These are phyloP conservation scores for Eremophila alpestris DNA, from an alignment of 2,797 vertebrate species.

Conservation along the genomic window DNA sequence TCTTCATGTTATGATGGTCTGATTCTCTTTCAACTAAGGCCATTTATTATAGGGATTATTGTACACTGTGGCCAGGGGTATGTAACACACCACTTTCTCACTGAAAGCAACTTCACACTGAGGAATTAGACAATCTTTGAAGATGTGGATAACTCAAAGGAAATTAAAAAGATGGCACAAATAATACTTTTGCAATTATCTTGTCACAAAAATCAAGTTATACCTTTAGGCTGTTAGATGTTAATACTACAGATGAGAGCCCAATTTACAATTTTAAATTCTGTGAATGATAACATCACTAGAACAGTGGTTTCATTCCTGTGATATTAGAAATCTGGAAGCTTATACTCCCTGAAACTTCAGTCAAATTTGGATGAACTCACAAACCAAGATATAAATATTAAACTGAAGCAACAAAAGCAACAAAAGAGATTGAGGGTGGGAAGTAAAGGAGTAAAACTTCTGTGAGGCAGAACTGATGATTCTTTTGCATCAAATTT, in stretches of 20 bases:
- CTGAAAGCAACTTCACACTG: neutral
- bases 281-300: neutral
- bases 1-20: neutral
- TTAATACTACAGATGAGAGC: neutral
- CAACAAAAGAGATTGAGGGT: neutral
- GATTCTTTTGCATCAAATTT: neutral
- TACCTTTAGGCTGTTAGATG: neutral
- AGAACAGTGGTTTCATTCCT: neutral
- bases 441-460: neutral
- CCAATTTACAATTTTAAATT: neutral
- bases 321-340: neutral
- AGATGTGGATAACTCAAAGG: neutral
- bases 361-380: neutral
- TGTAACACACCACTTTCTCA: neutral
- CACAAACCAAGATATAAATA: neutral
- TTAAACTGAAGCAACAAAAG: neutral
- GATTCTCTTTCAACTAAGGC: neutral
- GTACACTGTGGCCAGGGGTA: neutral
- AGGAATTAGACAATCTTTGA: neutral
- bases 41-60: neutral
- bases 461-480: neutral
- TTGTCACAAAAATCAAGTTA: neutral
- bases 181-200: neutral
- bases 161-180: neutral
- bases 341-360: neutral